Evolutionary conservation across 2,888 invertebrate genomes (phyloP).

Genomic region (Stramonita haemastoma): DNA sequence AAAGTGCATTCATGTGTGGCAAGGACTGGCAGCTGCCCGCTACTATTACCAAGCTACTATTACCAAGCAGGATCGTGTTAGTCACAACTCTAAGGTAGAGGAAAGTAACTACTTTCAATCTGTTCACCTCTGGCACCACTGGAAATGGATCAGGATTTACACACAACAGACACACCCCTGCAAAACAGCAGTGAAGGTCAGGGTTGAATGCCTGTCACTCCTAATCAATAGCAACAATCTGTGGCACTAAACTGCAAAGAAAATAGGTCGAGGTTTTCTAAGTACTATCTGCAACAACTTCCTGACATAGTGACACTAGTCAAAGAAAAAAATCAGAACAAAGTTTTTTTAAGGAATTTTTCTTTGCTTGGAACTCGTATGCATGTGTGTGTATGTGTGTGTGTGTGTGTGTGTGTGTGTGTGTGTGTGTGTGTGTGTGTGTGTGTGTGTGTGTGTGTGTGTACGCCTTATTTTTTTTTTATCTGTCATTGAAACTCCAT

Average conservation of each 20-base stretch:
- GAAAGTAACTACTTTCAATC: too few species aligned
- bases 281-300: too few species aligned
- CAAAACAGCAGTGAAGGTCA: too few species aligned
- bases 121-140: too few species aligned
- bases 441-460: constrained; percentile 6
- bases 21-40: background rate
- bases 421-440: constrained; percentile 11
- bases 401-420: constrained; percentile 21
- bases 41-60: background rate
- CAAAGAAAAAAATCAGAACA: too few species aligned
- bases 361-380: background rate
- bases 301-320: too few species aligned
- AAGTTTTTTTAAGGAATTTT: background rate
- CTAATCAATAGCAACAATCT: background rate
- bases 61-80: too few species aligned
- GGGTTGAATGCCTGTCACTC: background rate
- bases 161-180: too few species aligned
- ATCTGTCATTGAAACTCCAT: too few species aligned
- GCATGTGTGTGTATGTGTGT: background rate
- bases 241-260: too few species aligned
- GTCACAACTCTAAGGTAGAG: too few species aligned
- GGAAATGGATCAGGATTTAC: too few species aligned
- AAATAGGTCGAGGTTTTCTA: background rate
- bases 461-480: background rate
- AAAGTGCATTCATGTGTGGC: background rate